Base-by-base conservation (phyloP, 2,113 vertebrate species). In the Saccopteryx leptura region DNA sequence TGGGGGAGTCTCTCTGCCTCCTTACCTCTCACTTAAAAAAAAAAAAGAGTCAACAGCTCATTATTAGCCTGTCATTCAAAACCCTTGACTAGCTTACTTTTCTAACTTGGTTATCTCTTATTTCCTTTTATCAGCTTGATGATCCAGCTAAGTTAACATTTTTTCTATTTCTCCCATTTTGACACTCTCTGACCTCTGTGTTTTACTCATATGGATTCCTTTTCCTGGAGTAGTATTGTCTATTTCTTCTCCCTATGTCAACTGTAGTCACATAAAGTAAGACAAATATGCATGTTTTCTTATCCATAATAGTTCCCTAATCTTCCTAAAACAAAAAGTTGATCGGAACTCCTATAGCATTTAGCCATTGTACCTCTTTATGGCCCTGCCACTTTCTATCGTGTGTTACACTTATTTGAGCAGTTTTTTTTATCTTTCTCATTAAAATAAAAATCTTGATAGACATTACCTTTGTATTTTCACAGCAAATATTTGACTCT, bases 71-170 rank as follows among this genome's bases (percentile, higher is more conserved):
- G 52, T 75, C 31, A 10, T 52, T 48, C 46, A 63, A 90, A 9
- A 80, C 24, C 5, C 9, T 84, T 65, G 39, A 46, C 63, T 87
- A 63, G 15, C 58, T 87, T 86, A 48, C 26, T 56, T 48, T 85
- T 50, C 50, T 87, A 60, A 72, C 26, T 76, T 79, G 26, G 15
- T 79, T 58, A 72, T 78, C 28, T 21, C 5, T 72, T 52, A 58
- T 87, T 96, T 94, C 28, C 2, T 78, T 61, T 80, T 65, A 65
- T 54, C 21, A 79, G 48, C 48, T 75, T 95, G 33, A 56, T 21
- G 23, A 60, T 95, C 58, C 33, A 68, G 50, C 19, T 28, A 48
- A 88, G 1, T 19, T 26, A 91, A 48, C 26, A 23, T 1, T 87
- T 80, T 21, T 85, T 78, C 21, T 26, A 3, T 69, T 81, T n/a